Base-by-base conservation (phyloP, 2,888 invertebrate genomes). In the Acanthacorydalis orientalis region DNA sequence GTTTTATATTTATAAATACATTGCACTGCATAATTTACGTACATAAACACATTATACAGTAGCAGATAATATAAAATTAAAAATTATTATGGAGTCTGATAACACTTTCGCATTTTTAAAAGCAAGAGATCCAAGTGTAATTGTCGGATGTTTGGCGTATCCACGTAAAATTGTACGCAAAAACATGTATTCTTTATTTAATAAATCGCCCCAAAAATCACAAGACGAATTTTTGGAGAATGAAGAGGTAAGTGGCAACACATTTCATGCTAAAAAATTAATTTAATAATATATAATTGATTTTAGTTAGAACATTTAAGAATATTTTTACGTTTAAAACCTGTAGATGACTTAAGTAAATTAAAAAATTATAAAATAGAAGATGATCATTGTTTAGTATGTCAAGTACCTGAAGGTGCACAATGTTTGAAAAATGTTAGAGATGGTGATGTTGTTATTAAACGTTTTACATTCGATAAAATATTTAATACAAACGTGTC, bases 401-500 rank as follows among this genome's bases (percentile, higher is more conserved):
- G 55, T 43, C 53, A 51, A 44, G 43, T 57, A 14, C 57, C 58
- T 1, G 51, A 53, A 44, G 53, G 50, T 23, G 52, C 56, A 4
- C 48, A 56, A 38, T 46, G 44, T 8, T 33, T 52, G 1, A 50
- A 56, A 32, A 56, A 55, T 50, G 34, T 50, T 10, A 53, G 53
- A 44, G 51, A 54, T 16, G 54, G 52, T 2, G 51, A 53, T 23
- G 46, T 44, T 31, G 44, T 56, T 6, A 55, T 44, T 31, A 58
- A 55, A 48, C 52, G 52, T 33, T 62, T 52, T 48, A 52, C 50
- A 34, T 64, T 64, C 49, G 54, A 60, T 10, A 55, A 57, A 44
- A 61, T 63, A 41, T 64, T 62, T 49, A 54, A 53, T 1, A 53
- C 58, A 9, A 43, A 53, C 9, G 46, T 56, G 0, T 53, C 44